These are phyloP conservation scores for Hylaeus anthracinus DNA, from an alignment of 1,140 invertebrate genomes.

Conservation along the genomic window DNA sequence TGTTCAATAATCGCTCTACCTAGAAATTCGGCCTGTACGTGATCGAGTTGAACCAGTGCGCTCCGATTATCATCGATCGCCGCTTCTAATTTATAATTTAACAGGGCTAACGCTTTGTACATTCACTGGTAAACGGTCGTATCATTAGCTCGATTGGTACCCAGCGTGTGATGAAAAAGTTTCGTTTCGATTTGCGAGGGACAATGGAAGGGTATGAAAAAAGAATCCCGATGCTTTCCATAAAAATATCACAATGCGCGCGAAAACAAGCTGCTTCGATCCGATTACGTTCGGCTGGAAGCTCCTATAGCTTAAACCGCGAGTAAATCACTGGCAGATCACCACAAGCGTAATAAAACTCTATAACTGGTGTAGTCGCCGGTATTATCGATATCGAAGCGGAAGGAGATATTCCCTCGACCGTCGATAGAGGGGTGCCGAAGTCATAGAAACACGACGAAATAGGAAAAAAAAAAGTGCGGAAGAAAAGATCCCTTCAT, in stretches of 20 bases:
- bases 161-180: background rate
- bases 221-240: too few relatives aligned
- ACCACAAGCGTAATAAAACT: slow-evolving; percentile 22
- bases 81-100: slow-evolving; percentile 49
- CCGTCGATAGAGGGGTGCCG: too few relatives aligned
- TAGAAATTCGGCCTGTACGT: slow-evolving; percentile 21
- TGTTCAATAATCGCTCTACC: slow-evolving; percentile 39
- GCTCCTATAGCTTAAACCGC: background rate
- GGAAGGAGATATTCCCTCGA: too few relatives aligned
- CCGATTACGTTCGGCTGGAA: too few relatives aligned
- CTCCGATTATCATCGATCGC: slow-evolving; percentile 24
- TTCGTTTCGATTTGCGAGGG: too few relatives aligned
- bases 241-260: too few relatives aligned
- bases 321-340: slow-evolving; percentile 4
- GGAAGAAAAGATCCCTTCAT: slow-evolving; percentile 27
- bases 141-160: background rate
- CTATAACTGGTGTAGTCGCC: background rate
- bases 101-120: background rate
- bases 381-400: too few relatives aligned
- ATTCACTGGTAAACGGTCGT: background rate
- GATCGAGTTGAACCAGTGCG: slow-evolving; percentile 24
- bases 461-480: background rate
- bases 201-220: too few relatives aligned
- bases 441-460: background rate
- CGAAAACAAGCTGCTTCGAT: too few relatives aligned